Percentiles rank a stretch among this genome's conserved stretches.
phyloP scores from a whole-genome alignment of 1,140 invertebrate genomes.

The Drosophila sulfurigaster region DNA sequence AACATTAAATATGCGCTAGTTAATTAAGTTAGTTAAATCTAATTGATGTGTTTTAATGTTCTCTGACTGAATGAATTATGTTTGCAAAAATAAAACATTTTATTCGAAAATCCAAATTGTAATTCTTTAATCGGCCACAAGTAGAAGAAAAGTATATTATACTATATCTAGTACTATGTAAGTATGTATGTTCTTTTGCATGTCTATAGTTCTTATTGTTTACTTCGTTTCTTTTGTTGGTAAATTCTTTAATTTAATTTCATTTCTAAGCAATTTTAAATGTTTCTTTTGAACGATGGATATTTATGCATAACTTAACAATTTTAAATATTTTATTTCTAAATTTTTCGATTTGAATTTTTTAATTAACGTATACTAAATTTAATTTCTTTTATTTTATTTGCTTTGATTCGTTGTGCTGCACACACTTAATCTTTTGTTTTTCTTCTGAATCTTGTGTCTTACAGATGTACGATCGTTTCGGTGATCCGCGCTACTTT shows the following conservation, averaged over 20 bases:
- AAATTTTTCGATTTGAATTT: too few species aligned
- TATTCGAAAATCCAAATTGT: conserved; percentile 58
- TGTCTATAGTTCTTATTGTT: background rate
- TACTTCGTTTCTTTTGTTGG: conserved; percentile 57
- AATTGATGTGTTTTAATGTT: conserved; percentile 79
- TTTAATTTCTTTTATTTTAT: conserved; percentile 6
- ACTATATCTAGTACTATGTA: conserved; percentile 45
- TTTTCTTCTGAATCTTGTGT: conserved; percentile 36
- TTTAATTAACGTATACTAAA: background rate
- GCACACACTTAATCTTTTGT: background rate
- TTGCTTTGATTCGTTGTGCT: conserved; percentile 12
- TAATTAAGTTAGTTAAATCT: conserved; percentile 74
- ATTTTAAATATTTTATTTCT: too few species aligned
- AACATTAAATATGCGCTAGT: conserved; percentile 16
- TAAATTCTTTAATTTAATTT: background rate
- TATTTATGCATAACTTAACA: background rate
- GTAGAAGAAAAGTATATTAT: background rate
- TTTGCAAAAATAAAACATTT: conserved; percentile 77
- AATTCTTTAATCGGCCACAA: conserved; percentile 20
- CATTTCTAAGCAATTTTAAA: too few species aligned
- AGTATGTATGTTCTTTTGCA: conserved; percentile 17
- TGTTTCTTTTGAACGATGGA: too few species aligned
- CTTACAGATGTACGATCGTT: conserved; percentile 81
- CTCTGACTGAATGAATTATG: conserved; percentile 78
- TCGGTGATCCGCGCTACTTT: conserved; percentile 83